Conservation (phyloP, 2,888 invertebrate genomes). For the Gasteruption jaculator region DNA sequence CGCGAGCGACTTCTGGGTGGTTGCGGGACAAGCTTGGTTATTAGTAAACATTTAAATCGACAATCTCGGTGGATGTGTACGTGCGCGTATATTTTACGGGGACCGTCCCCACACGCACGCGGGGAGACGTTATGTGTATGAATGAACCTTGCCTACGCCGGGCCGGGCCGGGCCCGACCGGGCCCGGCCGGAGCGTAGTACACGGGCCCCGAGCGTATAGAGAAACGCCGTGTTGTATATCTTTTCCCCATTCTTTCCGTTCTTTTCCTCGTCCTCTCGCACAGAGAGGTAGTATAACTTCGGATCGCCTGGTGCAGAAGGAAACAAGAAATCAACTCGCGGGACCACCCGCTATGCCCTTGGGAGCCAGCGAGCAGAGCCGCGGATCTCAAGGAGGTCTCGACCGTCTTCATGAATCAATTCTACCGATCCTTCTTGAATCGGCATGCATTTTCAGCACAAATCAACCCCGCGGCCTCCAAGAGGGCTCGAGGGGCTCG, state of each 20-base stretch:
- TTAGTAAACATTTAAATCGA: constrained; percentile 53
- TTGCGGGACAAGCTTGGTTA: constrained; percentile 50
- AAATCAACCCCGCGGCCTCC: constrained; percentile 25
- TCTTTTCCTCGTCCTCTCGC: constrained; percentile 19
- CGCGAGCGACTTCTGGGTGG: constrained; percentile 50
- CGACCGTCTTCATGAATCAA: constrained; percentile 52
- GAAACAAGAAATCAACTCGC: constrained; percentile 52
- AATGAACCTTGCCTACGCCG: too few species aligned
- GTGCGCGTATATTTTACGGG: too few species aligned
- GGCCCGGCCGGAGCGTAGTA: too few species aligned
- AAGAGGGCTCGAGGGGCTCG: constrained; percentile 27
- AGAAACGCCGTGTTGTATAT: constrained; percentile 3
- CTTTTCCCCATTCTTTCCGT: neutral
- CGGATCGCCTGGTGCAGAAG: constrained; percentile 29
- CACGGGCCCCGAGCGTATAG: too few species aligned
- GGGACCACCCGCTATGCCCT: constrained; percentile 50
- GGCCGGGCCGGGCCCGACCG: too few species aligned
- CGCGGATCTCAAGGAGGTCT: constrained; percentile 50
- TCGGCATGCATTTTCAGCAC: constrained; percentile 50
- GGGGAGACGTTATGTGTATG: too few species aligned
- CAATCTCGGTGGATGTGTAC: constrained; percentile 45
- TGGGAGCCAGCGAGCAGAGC: constrained; percentile 37
- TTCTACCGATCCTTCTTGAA: constrained; percentile 38
- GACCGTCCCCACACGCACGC: too few species aligned
- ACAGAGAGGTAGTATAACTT: too few species aligned